Evolutionary conservation across 2,888 invertebrate species (phyloP), one percentile per base, ranked within the genome.

Genomic region (Teinopalpus imperialis): DNA sequence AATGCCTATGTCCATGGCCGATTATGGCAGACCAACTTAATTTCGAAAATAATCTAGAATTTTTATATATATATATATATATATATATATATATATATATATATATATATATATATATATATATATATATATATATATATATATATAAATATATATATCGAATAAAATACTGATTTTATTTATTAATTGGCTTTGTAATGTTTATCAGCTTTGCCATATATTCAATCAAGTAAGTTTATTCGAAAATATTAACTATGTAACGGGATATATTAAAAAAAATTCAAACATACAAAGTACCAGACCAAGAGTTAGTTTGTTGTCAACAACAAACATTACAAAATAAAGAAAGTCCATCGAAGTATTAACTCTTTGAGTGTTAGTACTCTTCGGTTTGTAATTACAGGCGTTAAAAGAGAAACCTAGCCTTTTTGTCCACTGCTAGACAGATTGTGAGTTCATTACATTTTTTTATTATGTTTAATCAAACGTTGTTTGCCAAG

Each of bases 361-460:
- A n/a, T n/a, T n/a, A n/a, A n/a, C n/a, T n/a, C n/a, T n/a, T n/a
- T n/a, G n/a, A n/a, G n/a, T n/a, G n/a, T n/a, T n/a, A n/a, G n/a
- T n/a, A n/a, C n/a, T 21, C 34, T 21, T 34, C 21, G n/a, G 12
- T 12, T 34, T 34, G 12, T n/a, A 34, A 34, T 10, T 34, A 34
- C 34, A 18, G 8, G 6, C 20, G 34, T 21, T 34, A 20, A 34
- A 34, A 20, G 20, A n/a, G 12, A 34, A 34, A 34, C 34, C 21
- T 21, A 12, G 34, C 34, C 21, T 21, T 20, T 34, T 34, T 34
- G 12, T 21, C 3, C 24, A 24, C 24, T 9, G 21, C 12, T 34
- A 34, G 34, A 34, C 10, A 21, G 34, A 20, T 34, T 21, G 34
- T 34, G 10, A 34, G 34, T 34, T 21, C 21, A 20, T 34, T 34